Conservation (phyloP, 2,888 invertebrate species). For the Sphaerophoria taeniata region DNA sequence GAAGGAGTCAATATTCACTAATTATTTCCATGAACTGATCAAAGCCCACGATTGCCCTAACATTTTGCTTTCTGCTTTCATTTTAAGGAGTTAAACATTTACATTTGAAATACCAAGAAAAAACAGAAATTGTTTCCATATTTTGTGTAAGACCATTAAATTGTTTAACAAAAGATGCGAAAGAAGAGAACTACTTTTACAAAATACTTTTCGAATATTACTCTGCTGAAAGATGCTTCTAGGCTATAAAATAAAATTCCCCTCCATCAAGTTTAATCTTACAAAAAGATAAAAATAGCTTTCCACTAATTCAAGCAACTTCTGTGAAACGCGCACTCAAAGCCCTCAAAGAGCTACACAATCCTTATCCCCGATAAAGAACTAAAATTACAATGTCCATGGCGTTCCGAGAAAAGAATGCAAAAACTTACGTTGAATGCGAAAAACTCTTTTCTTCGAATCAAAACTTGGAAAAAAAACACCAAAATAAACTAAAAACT, state of each 20-base stretch:
- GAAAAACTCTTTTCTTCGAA: constrained; percentile 50
- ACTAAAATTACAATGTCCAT: constrained; percentile 68
- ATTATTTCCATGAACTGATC: too few relatives aligned
- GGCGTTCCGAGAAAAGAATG: constrained; percentile 58
- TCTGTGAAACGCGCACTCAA: constrained; percentile 17
- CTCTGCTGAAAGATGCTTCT: constrained; percentile 8
- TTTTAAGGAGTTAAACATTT: too few relatives aligned
- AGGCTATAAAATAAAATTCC: constrained; percentile 34
- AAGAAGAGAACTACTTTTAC: constrained; percentile 2
- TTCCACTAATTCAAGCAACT: constrained; percentile 35
- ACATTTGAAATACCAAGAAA: too few relatives aligned
- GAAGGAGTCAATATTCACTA: too few relatives aligned
- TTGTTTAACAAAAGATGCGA: neutral
- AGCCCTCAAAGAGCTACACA: constrained; percentile 58
- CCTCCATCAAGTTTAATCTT: constrained; percentile 56
- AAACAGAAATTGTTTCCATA: too few relatives aligned
- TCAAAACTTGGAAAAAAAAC: constrained; percentile 12
- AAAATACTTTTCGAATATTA: constrained; percentile 1
- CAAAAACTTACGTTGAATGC: constrained; percentile 49
- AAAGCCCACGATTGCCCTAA: too few relatives aligned
- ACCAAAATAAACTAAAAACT: neutral
- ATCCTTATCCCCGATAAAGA: constrained; percentile 52
- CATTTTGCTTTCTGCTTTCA: too few relatives aligned
- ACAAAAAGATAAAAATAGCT: constrained; percentile 7
- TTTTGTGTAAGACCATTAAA: too few relatives aligned